Evolutionary conservation across 1,140 invertebrate genomes (phyloP).

Genomic region (Drosophila chauvacae): DNA sequence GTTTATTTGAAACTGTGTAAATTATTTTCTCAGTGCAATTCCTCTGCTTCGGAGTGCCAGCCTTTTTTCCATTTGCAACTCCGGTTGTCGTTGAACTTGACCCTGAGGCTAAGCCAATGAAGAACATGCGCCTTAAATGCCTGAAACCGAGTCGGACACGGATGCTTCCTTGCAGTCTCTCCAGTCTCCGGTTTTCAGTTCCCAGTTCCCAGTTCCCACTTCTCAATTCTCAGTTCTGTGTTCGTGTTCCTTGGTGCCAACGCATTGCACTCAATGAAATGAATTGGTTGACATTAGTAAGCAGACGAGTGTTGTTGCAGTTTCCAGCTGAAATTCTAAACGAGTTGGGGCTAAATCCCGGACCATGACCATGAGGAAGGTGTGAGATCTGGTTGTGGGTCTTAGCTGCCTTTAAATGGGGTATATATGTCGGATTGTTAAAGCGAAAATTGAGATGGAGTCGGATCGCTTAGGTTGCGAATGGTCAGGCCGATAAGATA

Average conservation of each 20-base stretch:
- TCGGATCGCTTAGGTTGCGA: constrained; percentile 51
- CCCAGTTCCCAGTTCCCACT: constrained; percentile 11
- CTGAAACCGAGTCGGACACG: constrained; percentile 41
- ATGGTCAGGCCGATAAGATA: constrained; percentile 60
- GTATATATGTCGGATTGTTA: constrained; percentile 77
- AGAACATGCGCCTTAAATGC: constrained; percentile 79
- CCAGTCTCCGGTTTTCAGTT: constrained; percentile 8
- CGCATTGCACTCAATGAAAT: constrained; percentile 81
- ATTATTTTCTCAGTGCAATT: constrained; percentile 6
- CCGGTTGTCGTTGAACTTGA: constrained; percentile 70
- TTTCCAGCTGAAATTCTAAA: constrained; percentile 70
- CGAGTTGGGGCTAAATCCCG: constrained; percentile 14
- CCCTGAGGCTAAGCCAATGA: constrained; percentile 74
- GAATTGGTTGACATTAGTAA: constrained; percentile 80
- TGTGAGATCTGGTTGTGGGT: constrained; percentile 72
- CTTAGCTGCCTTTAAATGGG: constrained; percentile 77
- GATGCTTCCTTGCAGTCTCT: constrained; percentile 26
- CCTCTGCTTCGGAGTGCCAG: constrained; percentile 14
- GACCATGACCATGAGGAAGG: constrained; percentile 53
- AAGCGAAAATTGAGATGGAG: constrained; percentile 57
- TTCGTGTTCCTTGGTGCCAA: constrained; percentile 57
- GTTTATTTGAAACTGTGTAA: background rate
- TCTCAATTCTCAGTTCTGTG: constrained; percentile 2
- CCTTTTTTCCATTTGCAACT: constrained; percentile 39
- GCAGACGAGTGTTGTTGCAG: constrained; percentile 53